phyloP scores from a whole-genome alignment of 1,140 invertebrate genomes.

The Propsilocerus akamusi region DNA sequence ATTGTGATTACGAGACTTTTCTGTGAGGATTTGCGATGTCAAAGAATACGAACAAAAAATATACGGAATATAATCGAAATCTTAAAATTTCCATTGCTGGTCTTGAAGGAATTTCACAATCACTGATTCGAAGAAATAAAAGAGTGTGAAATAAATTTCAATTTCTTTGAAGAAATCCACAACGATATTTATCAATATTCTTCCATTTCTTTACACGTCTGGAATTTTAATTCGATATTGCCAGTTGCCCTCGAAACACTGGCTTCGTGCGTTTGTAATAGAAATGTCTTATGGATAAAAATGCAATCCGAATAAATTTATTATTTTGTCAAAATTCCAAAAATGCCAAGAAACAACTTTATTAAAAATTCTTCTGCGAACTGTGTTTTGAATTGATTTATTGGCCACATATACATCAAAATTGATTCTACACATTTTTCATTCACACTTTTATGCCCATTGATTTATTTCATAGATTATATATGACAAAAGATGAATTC shows the following conservation, averaged over 20 bases:
- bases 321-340: background rate
- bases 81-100: no score
- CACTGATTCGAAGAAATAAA: no score
- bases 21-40: background rate
- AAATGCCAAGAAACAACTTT: background rate
- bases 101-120: no score
- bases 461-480: slow-evolving; percentile 2
- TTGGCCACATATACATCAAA: background rate
- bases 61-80: no score
- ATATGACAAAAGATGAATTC: no score
- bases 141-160: no score
- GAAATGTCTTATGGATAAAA: background rate
- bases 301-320: background rate
- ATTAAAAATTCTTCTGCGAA: background rate
- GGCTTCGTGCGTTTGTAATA: background rate
- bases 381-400: slow-evolving; percentile 1
- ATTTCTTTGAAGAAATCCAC: no score
- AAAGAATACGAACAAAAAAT: background rate
- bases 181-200: background rate
- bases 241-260: background rate
- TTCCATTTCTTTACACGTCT: background rate
- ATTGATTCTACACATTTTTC: no score
- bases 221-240: background rate
- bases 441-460: background rate
- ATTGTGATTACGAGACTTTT: no score